Evolutionary conservation across 2,888 invertebrate species (phyloP), one percentile per base, ranked within the genome.

Genomic region (Oxycera nigricornis): DNA sequence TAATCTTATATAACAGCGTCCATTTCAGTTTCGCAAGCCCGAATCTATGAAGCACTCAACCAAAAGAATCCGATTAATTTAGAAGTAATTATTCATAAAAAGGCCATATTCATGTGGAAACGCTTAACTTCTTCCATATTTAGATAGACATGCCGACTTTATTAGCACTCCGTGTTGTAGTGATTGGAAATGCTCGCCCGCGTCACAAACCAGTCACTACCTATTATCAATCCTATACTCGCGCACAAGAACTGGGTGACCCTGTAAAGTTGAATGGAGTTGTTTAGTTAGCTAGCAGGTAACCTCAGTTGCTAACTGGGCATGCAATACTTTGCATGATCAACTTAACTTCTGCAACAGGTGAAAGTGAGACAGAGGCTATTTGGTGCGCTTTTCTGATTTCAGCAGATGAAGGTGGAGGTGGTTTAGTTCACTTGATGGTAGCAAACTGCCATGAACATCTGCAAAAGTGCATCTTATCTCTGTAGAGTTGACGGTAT

Each of bases 161-260:
- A 55, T 55, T 22, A 55, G 52, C 52, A 55, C n/a, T 55, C 3
- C 55, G 14, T 59, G n/a, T 59, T 11, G 26, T n/a, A 28, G 30
- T 30, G 30, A 59, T 59, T 59, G 59, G 59, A 26, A 59, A 6
- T 59, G 24, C 11, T 59, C 30, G 24, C 11, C 30, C 30, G n/a
- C 59, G 59, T 59, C 59, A 59, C 28, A 59, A 59, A 59, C 59
- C 59, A 59, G 59, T 59, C 11, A 14, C n/a, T n/a, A n/a, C n/a
- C 59, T 30, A 59, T 11, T 59, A 26, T 59, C 59, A 59, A 59
- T 59, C 59, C 59, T 59, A 30, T 59, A 11, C 59, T 55, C 24
- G 55, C 6, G 4, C 28, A 28, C 59, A 4, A 59, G 59, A 59
- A 59, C 59, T 30, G 59, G 59, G 59, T 22, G 59, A 59, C 59